Percentiles rank a stretch among this genome's conserved stretches.
These are phyloP conservation scores for Anableps anableps DNA, from an alignment of 2,797 vertebrate species.

Conservation along the genomic window DNA sequence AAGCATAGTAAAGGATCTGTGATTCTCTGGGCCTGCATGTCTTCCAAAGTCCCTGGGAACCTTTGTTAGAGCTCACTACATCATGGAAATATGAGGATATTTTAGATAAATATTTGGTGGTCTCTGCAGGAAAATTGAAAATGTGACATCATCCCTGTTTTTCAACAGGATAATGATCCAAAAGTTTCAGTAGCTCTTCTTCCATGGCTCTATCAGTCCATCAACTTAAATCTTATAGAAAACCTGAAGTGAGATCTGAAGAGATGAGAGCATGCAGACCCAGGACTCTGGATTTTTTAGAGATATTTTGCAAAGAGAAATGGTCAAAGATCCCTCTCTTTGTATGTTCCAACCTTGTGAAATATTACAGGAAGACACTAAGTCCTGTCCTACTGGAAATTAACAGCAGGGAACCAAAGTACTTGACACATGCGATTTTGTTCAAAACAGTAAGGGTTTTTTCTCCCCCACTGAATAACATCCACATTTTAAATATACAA, in stretches of 20 bases:
- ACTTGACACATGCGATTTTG: background rate
- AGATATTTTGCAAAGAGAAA: background rate
- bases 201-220: background rate
- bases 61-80: background rate
- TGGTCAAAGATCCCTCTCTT: background rate
- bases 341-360: background rate
- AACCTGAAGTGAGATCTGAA: background rate
- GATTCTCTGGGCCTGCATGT: background rate
- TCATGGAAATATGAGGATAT: background rate
- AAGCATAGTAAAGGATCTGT: too few relatives aligned
- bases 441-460: background rate
- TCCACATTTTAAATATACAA: background rate
- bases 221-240: background rate
- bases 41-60: background rate
- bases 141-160: too few relatives aligned
- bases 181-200: too few relatives aligned
- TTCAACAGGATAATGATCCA: too few relatives aligned
- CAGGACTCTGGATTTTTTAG: background rate
- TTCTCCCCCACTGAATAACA: background rate
- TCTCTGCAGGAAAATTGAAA: background rate
- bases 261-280: too few relatives aligned
- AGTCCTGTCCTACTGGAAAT: background rate
- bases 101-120: background rate
- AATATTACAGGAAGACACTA: background rate
- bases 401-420: background rate